A percentile compares a stretch with the other conserved stretches of the same genome.
These are phyloP conservation scores for Apamea sordens DNA, from an alignment of 2,888 invertebrate species.

Conservation along the genomic window DNA sequence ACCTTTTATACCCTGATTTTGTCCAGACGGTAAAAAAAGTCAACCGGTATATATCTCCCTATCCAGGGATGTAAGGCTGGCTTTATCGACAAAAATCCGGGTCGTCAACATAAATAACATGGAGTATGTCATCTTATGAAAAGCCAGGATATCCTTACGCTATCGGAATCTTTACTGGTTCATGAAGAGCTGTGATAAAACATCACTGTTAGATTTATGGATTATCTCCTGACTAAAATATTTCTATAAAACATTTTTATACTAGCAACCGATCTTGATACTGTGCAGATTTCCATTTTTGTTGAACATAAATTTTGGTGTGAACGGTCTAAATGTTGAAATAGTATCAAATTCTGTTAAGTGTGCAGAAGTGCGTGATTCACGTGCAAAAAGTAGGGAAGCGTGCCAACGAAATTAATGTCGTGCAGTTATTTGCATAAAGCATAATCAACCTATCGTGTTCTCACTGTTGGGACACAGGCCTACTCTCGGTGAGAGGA, in stretches of 20 bases:
- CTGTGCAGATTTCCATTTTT: conserved; percentile 6
- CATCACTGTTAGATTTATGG: conserved; percentile 57
- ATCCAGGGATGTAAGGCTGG: conserved; percentile 25
- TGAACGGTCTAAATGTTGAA: conserved; percentile 11
- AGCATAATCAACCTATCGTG: background rate
- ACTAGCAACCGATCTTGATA: conserved; percentile 25
- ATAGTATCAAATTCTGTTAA: conserved; percentile 22
- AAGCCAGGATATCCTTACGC: conserved; percentile 56
- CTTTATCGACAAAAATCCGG: conserved; percentile 44
- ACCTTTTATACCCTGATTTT: background rate
- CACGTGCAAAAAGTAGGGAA: background rate
- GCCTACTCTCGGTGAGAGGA: background rate
- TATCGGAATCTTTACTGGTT: conserved; percentile 57
- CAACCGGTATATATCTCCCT: background rate
- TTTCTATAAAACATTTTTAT: conserved; percentile 38
- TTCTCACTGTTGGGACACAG: background rate
- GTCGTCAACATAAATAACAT: conserved; percentile 61
- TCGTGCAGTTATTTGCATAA: background rate
- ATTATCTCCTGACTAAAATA: conserved; percentile 43
- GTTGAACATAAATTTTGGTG: conserved; percentile 7
- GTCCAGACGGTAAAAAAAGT: background rate
- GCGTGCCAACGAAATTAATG: conserved; percentile 15
- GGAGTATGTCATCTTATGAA: conserved; percentile 46
- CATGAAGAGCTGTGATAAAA: conserved; percentile 50
- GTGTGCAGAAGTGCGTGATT: conserved; percentile 6